These are phyloP conservation scores for Brachyhypopomus occidentalis DNA, from an alignment of 2,113 vertebrate species.

Conservation along the genomic window DNA sequence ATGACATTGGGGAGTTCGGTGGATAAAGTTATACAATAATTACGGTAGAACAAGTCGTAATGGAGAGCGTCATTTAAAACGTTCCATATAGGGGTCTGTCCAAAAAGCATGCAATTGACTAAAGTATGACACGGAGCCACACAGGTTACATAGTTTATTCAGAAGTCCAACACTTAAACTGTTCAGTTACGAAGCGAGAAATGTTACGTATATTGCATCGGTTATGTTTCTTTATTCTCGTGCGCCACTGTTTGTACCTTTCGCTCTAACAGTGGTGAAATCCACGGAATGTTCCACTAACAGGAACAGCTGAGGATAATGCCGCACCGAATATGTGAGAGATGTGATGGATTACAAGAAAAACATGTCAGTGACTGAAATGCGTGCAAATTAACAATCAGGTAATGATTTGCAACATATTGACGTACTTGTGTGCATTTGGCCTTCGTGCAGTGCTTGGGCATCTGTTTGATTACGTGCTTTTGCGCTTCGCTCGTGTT, in stretches of 20 bases:
- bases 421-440: conserved; percentile 41
- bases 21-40: conserved; percentile 58
- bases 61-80: conserved; percentile 60
- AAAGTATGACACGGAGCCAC: conserved; percentile 45
- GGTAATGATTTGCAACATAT: conserved; percentile 62
- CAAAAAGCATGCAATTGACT: conserved; percentile 55
- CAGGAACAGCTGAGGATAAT: conserved; percentile 72
- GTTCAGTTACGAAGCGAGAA: not conserved
- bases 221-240: not conserved
- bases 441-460: conserved; percentile 44
- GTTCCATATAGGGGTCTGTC: conserved; percentile 68
- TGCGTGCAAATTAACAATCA: conserved; percentile 78
- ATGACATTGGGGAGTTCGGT: conserved; percentile 54
- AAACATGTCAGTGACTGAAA: conserved; percentile 61
- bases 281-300: conserved; percentile 77
- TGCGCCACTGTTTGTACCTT: conserved; percentile 55
- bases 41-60: conserved; percentile 74
- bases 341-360: conserved; percentile 70
- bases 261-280: conserved; percentile 69
- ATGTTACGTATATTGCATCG: not conserved
- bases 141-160: not conserved
- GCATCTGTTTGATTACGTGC: not conserved
- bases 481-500: conserved; percentile 20
- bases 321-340: conserved; percentile 72
- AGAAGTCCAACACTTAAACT: not conserved